Base-by-base conservation (phyloP, 2,113 vertebrate genomes). In the Centropus unirufus region DNA sequence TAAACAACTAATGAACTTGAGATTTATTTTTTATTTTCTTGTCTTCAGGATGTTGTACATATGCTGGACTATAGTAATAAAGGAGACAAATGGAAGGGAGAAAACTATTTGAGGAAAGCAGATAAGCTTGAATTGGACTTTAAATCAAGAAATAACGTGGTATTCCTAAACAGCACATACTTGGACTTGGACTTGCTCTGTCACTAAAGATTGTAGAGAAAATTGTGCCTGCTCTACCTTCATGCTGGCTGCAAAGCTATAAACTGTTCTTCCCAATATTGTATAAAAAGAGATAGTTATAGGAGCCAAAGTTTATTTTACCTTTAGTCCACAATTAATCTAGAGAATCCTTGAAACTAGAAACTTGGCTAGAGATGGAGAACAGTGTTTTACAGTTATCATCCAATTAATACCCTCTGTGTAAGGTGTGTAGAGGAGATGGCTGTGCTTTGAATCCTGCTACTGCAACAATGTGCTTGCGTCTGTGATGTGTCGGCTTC, bases 391-490 rank as follows among this genome's bases (percentile, higher is more conserved):
- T 64, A 30, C 36, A 66, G 22, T 34, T 6, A 17, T 67, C 5
- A 7, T 49, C n/a, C 18, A 66, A n/a, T 78, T 46, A 8, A 39
- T 64, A 70, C 75, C 57, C 40, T 47, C 30, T 66, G 15, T 21
- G 2, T 22, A 67, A 58, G 24, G 9, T 72, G 15, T 83, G 47
- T 44, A 64, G 46, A 68, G 58, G 12, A 59, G 44, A 8, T 49
- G 9, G 11, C 19, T 64, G 13, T 52, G 44, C 64, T 90, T 87
- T 61, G 36, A 61, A 27, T 81, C 22, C 32, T 40, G 36, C 7
- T 78, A 3, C 22, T 80, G 21, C 6, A 67, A 36, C 32, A 80
- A 22, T 24, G 68, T 4, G 1, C 39, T 73, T 0, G 0, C 67
- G 32, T 27, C 9, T 79, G 26, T 32, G 9, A 17, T 46, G 14